phyloP scores from a whole-genome alignment of 2,888 invertebrate species.

The Ophion obscuratus region DNA sequence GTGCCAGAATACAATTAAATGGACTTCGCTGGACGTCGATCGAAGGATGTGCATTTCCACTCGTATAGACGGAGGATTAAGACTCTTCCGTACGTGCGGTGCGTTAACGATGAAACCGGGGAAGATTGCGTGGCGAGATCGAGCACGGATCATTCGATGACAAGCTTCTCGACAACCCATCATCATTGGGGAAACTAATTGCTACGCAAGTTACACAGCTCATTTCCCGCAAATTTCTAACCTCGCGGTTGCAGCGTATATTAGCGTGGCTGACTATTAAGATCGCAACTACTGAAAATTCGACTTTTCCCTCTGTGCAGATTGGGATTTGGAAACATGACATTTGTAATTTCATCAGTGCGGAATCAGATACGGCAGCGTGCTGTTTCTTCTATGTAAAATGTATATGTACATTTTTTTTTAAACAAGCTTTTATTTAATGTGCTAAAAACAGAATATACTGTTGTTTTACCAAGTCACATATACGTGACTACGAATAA shows the following conservation, averaged over 20 bases:
- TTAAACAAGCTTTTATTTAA: no score
- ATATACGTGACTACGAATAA: no score
- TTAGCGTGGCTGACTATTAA: conserved; percentile 34
- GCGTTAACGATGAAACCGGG: conserved; percentile 8
- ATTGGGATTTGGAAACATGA: background rate
- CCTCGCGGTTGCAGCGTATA: background rate
- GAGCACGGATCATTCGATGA: background rate
- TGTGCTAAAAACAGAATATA: no score
- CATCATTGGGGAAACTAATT: conserved; percentile 7
- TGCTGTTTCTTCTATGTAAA: no score
- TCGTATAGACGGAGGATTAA: conserved; percentile 6
- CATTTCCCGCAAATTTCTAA: background rate
- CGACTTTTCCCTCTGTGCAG: background rate
- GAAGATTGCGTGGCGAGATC: background rate
- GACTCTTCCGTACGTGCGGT: conserved; percentile 14
- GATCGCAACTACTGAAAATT: conserved; percentile 34
- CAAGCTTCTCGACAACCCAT: background rate
- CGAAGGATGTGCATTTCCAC: conserved; percentile 3
- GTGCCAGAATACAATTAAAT: conserved; percentile 45
- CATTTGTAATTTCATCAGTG: background rate
- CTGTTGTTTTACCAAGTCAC: no score
- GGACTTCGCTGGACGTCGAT: conserved; percentile 30
- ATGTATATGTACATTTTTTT: no score
- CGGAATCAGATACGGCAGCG: no score
- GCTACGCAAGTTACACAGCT: background rate